Conservation (phyloP, 2,888 invertebrate genomes). For the Agrypnus murinus region DNA sequence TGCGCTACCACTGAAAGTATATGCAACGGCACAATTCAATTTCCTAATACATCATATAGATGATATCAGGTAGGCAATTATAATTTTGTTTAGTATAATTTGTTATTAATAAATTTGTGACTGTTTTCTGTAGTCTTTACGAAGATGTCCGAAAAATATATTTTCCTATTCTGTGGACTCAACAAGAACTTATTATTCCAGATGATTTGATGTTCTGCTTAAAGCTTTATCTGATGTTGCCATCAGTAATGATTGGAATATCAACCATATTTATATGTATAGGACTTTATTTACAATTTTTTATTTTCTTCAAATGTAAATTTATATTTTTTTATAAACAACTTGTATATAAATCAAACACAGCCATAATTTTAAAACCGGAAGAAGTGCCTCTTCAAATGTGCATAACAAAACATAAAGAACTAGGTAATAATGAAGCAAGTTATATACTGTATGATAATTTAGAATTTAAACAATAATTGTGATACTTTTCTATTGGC, state of each 20-base stretch:
- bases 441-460: too few relatives aligned
- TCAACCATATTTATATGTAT: slow-evolving; percentile 2
- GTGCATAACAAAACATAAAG: too few relatives aligned
- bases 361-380: background rate
- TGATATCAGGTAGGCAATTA: too few relatives aligned
- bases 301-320: slow-evolving; percentile 1
- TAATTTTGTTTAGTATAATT: background rate
- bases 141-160: slow-evolving; percentile 79
- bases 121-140: slow-evolving; percentile 75
- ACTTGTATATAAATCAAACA: background rate
- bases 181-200: slow-evolving; percentile 79
- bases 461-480: too few relatives aligned
- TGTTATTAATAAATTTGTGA: background rate
- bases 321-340: slow-evolving; percentile 11
- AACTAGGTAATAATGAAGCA: too few relatives aligned
- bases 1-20: too few relatives aligned
- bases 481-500: too few relatives aligned
- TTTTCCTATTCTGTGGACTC: slow-evolving; percentile 87
- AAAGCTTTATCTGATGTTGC: slow-evolving; percentile 24
- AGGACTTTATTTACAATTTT: slow-evolving; percentile 21
- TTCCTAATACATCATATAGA: too few relatives aligned
- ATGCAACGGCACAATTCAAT: too few relatives aligned
- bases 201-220: slow-evolving; percentile 63
- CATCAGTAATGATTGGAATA: slow-evolving; percentile 21
- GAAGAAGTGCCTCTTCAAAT: slow-evolving; percentile 31